Conservation (phyloP, 2,888 invertebrate species). For the Leptinotarsa rubiginosa region DNA sequence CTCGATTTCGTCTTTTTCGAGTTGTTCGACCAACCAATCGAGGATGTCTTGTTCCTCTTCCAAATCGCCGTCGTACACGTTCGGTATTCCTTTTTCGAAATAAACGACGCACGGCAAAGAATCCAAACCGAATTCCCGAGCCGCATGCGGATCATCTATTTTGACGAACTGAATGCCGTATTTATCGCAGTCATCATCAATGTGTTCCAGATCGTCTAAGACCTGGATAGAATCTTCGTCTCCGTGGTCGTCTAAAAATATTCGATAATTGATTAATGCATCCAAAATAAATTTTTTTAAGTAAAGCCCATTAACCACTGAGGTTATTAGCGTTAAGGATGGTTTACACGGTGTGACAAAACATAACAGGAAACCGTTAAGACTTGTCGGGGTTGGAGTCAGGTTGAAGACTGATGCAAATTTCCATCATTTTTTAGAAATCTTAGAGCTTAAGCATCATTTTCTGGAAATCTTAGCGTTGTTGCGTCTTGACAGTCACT, state of each 20-base stretch:
- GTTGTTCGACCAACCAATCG: slow-evolving; percentile 87
- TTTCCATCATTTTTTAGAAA: too few relatives aligned
- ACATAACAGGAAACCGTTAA: too few relatives aligned
- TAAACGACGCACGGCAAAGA: slow-evolving; percentile 86
- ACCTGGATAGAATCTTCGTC: slow-evolving; percentile 90
- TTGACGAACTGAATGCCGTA: slow-evolving; percentile 94
- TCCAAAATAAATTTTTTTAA: too few relatives aligned
- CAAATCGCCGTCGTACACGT: slow-evolving; percentile 90
- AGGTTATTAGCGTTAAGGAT: too few relatives aligned
- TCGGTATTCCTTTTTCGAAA: slow-evolving; percentile 93
- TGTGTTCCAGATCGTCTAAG: slow-evolving; percentile 88
- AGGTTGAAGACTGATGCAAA: too few relatives aligned
- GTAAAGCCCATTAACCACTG: too few relatives aligned
- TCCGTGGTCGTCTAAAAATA: slow-evolving; percentile 82
- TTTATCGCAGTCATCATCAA: slow-evolving; percentile 93
- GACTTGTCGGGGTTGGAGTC: too few relatives aligned
- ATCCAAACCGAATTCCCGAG: slow-evolving; percentile 88
- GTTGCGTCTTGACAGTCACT: too few relatives aligned
- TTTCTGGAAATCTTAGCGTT: too few relatives aligned
- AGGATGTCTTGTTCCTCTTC: slow-evolving; percentile 90
- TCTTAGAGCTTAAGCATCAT: too few relatives aligned
- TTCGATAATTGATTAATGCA: too few relatives aligned
- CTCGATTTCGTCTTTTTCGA: slow-evolving; percentile 94
- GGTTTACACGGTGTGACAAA: too few relatives aligned
- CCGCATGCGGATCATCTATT: slow-evolving; percentile 88